Evolutionary conservation across 1,140 invertebrate genomes (phyloP).

Genomic region (Magallana ariakensis): DNA sequence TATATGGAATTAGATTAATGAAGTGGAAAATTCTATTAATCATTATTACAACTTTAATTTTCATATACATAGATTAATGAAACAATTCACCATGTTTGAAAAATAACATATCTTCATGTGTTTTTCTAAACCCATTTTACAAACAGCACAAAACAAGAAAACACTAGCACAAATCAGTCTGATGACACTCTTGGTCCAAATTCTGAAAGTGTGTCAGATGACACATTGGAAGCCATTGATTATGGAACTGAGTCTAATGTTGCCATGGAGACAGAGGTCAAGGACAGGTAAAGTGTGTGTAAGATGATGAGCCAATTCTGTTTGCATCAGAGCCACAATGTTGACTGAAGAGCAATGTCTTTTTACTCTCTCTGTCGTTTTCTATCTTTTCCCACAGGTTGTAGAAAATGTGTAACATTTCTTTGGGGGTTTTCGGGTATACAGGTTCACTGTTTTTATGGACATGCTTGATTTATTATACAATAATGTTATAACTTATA

Average conservation of each 20-base stretch:
- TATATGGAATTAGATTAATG: too few relatives aligned
- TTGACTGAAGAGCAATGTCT: not conserved
- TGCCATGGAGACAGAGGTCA: conserved; percentile 16
- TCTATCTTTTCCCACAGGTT: not conserved
- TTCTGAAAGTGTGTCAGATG: conserved; percentile 32
- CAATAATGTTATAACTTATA: too few relatives aligned
- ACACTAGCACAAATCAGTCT: conserved; percentile 17
- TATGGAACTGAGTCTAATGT: not conserved
- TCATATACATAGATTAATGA: too few relatives aligned
- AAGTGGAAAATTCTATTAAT: too few relatives aligned
- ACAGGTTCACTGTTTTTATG: too few relatives aligned
- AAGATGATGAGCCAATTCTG: too few relatives aligned
- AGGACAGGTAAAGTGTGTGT: conserved; percentile 7
- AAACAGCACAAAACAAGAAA: conserved; percentile 27
- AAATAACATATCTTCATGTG: not conserved
- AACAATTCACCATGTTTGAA: too few relatives aligned
- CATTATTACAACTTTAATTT: too few relatives aligned
- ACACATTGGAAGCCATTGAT: conserved; percentile 30
- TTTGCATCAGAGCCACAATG: too few relatives aligned
- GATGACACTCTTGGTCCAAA: conserved; percentile 10
- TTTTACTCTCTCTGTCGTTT: not conserved
- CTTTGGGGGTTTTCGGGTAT: not conserved
- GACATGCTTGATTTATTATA: too few relatives aligned
- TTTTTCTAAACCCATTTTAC: conserved; percentile 21
- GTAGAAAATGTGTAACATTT: not conserved